Evolutionary conservation across 2,113 vertebrate species (phyloP), one percentile per base, ranked within the genome.

Genomic region (Tursiops truncatus): DNA sequence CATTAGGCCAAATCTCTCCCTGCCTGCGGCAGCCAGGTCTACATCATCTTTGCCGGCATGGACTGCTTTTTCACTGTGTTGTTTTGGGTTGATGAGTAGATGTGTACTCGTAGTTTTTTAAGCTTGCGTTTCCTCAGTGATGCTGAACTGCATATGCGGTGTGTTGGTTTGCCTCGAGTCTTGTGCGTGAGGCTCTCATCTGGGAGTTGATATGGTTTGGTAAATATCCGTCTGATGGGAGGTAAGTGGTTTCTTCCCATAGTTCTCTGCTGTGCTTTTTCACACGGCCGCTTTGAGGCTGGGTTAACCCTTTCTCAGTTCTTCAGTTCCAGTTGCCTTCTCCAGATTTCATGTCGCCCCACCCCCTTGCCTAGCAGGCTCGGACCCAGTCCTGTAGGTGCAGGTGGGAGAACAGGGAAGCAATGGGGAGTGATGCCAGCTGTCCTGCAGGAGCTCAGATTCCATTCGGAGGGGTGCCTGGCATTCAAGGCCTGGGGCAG

Each of bases 121-220:
- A 38, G 67, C 33, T 20, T 21, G 38, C 2, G 0, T 44, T 26
- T 71, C 70, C 62, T 76, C 26, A 70, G 10, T 11, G 31, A 23
- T 8, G 15, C 8, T 28, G 56, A 85, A 8, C 44, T 44, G 70
- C 41, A 8, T 0, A 1, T 20, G 38, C 2, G 20, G 8, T 2
- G 25, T n/a, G 50, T 26, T 36, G 50, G 44, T 44, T 71, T 33
- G 25, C 77, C 36, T 38, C 38, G 38, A 38, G 38, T 38, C 38
- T 56, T 14, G 0, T 17, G 8, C 5, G 20, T 1, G 13, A 81
- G 67, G 65, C 60, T 36, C 31, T 26, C 17, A 62, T 3, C 65
- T 20, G 13, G 23, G 25, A n/a, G 47, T 56, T 76, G 26, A 26
- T 4, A 25, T 1, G 6, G 44, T 74, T 76, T 73, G n/a, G 33